Evolutionary conservation across 2,888 invertebrate genomes (phyloP).

Genomic region (Perizoma flavofasciatum): DNA sequence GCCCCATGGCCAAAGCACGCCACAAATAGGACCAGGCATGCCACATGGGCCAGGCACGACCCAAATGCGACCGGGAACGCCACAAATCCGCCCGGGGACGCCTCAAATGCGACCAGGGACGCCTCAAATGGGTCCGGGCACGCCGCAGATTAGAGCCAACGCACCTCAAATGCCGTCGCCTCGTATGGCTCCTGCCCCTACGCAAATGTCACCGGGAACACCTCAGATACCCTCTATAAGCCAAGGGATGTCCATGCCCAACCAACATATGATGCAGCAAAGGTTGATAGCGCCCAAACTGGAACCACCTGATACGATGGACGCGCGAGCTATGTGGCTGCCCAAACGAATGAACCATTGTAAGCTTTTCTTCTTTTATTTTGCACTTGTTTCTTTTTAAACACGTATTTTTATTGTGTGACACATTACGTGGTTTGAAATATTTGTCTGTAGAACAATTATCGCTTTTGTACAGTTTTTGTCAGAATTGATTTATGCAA

Average conservation of each 20-base stretch:
- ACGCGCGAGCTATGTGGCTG: slow-evolving; percentile 85
- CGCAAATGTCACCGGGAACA: slow-evolving; percentile 75
- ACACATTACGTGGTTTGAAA: slow-evolving; percentile 11
- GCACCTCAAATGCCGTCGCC: slow-evolving; percentile 74
- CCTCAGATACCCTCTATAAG: slow-evolving; percentile 74
- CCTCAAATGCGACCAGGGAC: slow-evolving; percentile 58
- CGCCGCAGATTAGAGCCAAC: slow-evolving; percentile 62
- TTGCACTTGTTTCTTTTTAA: slow-evolving; percentile 29
- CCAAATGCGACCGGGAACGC: slow-evolving; percentile 47
- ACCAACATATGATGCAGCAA: slow-evolving; percentile 72
- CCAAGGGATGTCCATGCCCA: slow-evolving; percentile 71
- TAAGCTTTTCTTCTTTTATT: slow-evolving; percentile 78
- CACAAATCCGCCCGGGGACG: slow-evolving; percentile 54
- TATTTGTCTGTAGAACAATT: slow-evolving; percentile 17
- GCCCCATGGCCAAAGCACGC: slow-evolving; percentile 62
- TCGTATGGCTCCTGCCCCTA: slow-evolving; percentile 71
- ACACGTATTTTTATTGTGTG: slow-evolving; percentile 24
- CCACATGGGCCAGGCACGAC: slow-evolving; percentile 52
- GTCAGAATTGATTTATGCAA: background rate
- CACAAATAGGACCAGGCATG: slow-evolving; percentile 63
- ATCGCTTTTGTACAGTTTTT: slow-evolving; percentile 10
- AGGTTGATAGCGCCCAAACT: slow-evolving; percentile 82
- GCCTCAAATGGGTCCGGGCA: slow-evolving; percentile 60
- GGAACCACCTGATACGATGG: slow-evolving; percentile 84
- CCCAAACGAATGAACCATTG: slow-evolving; percentile 87